Base-by-base conservation (phyloP, 2,113 vertebrate species). In the Carollia perspicillata region DNA sequence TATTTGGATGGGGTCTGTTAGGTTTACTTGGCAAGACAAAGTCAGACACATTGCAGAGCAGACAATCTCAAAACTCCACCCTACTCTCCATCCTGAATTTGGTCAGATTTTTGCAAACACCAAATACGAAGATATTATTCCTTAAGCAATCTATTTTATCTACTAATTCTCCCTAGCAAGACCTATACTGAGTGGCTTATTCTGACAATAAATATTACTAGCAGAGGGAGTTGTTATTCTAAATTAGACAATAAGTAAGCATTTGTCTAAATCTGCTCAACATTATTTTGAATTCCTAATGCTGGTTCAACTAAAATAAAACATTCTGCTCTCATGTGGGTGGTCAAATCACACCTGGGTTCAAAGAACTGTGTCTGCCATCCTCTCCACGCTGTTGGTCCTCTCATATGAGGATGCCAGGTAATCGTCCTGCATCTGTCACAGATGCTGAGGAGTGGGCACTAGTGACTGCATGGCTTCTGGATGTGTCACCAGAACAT, bases 221-320 rank as follows among this genome's bases (percentile, higher is more conserved):
- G 71, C 12, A 53, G 65, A 80, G 42, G 14, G 40, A 33, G 44
- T 17, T 87, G 84, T 92, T 96, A 96, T 95, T 95, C 84, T 92
- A 89, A 96, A 98, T 87, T 40, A 93, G 37, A 95, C 74, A 66
- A 74, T 44, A 92, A 97, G 95, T 95, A 94, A 97, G 89, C 95
- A 97, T 95, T 97, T 97, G 95, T 96, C 94, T 88, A 40, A 96
- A 89, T 23, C 84, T 86, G 49, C 89, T 98, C 93, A 97, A 97
- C 94, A 94, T 97, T 97, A 97, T 89, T 97, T 87, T 17, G 40
- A 84, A 63, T 84, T 97, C 49, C 93, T 97, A 96, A 97, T 77
- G 94, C 87, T 78, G 35, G 28, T 77, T 58, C 95, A 94, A 72
- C 95, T 85, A 95, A 97, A 98, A 35, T 13, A 2, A 92, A 37